Percentiles rank a stretch among this genome's conserved stretches.
These are phyloP conservation scores for Heterohyrax brucei DNA, from an alignment of 2,797 vertebrate genomes.

Conservation along the genomic window DNA sequence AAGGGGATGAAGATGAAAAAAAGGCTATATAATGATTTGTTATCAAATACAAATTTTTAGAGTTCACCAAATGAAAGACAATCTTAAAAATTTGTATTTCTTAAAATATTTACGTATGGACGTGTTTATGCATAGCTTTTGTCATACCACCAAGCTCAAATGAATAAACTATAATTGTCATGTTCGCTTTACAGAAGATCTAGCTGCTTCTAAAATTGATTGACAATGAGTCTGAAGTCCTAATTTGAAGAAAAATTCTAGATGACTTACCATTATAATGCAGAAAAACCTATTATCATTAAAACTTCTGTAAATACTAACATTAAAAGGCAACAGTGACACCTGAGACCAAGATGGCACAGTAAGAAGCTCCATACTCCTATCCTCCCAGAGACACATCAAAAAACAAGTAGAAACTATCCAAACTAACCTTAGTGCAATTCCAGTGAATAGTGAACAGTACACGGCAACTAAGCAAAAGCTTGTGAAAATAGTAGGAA, in stretches of 20 bases:
- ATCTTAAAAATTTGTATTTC: conserved; percentile 48
- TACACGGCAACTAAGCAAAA: neutral
- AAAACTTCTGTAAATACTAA: conserved; percentile 81
- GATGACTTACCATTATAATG: conserved; percentile 73
- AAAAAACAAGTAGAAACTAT: neutral
- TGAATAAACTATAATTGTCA: conserved; percentile 58
- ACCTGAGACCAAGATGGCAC: neutral
- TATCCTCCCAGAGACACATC: neutral
- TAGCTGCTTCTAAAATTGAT: conserved; percentile 76
- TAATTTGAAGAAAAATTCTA: conserved; percentile 76
- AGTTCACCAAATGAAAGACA: conserved; percentile 64
- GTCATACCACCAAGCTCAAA: conserved; percentile 35
- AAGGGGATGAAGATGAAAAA: conserved; percentile 61
- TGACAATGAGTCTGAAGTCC: conserved; percentile 57
- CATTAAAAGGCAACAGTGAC: conserved; percentile 76
- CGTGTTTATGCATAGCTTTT: conserved; percentile 44
- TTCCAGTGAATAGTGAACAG: neutral
- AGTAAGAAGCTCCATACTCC: neutral
- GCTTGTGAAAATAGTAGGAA: neutral
- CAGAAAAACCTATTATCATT: conserved; percentile 73
- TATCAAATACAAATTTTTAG: conserved; percentile 72
- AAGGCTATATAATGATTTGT: conserved; percentile 69
- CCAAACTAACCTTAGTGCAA: neutral
- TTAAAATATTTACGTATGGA: conserved; percentile 63
- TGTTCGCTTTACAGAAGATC: conserved; percentile 63